Conservation (phyloP, 2,797 vertebrate species). For the Darevskia mixta region DNA sequence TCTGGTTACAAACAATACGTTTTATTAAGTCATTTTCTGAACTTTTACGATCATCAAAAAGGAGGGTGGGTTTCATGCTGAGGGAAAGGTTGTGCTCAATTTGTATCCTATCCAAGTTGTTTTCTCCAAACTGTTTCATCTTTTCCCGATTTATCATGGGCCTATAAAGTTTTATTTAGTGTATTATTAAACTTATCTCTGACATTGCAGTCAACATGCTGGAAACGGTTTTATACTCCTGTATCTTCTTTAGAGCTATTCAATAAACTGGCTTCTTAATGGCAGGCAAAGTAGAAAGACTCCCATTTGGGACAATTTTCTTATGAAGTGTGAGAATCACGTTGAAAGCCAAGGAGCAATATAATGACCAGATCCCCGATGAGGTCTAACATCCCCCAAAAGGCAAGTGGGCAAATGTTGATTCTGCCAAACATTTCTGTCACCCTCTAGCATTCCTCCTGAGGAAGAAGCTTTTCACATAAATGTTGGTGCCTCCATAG, state of each 20-base stretch:
- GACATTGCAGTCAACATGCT: conserved; percentile 36
- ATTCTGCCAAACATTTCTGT: background rate
- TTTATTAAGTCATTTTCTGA: conserved; percentile 29
- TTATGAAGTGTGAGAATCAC: conserved; percentile 38
- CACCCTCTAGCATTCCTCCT: background rate
- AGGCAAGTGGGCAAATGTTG: background rate
- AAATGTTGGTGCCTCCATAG: background rate
- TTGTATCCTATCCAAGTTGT: conserved; percentile 34
- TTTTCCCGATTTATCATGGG: conserved; percentile 45
- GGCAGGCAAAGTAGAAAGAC: conserved; percentile 27
- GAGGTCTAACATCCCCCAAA: background rate
- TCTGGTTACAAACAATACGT: conserved; percentile 15
- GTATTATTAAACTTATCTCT: conserved; percentile 49
- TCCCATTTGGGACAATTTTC: conserved; percentile 56
- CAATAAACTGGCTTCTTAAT: conserved; percentile 53
- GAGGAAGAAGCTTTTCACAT: background rate
- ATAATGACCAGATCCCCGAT: conserved; percentile 5
- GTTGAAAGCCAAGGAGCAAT: conserved; percentile 14
- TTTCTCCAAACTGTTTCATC: conserved; percentile 37
- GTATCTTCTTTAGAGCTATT: conserved; percentile 46
- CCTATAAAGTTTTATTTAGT: conserved; percentile 49
- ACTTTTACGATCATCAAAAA: conserved; percentile 5
- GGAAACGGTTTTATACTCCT: conserved; percentile 53
- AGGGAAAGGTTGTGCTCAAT: conserved; percentile 21
- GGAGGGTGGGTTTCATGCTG: background rate